These are phyloP conservation scores for Enteromius argenteus DNA, from an alignment of 2,797 vertebrate species.

Conservation along the genomic window DNA sequence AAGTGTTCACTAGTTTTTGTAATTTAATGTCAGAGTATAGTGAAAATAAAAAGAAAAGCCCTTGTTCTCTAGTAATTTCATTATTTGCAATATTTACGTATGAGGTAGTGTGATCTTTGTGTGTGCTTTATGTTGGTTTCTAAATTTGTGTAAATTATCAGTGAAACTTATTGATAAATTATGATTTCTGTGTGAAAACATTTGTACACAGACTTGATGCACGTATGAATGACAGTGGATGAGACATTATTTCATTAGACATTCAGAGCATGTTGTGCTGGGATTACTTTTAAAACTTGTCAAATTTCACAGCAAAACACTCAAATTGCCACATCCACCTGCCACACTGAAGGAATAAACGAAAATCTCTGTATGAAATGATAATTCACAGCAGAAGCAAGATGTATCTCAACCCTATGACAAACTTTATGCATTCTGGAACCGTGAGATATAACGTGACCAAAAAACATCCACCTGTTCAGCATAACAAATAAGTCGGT, in stretches of 20 bases:
- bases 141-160: not conserved
- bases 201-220: not conserved
- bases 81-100: not conserved
- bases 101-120: not conserved
- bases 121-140: not conserved
- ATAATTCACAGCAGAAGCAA: not conserved
- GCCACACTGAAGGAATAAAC: not conserved
- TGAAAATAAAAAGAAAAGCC: not conserved
- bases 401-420: constrained; percentile 1
- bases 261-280: not conserved
- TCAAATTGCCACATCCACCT: not conserved
- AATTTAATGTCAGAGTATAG: not conserved
- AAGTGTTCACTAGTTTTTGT: not conserved
- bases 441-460: constrained; percentile 27
- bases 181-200: not conserved
- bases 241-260: not conserved
- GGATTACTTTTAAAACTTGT: constrained; percentile 3
- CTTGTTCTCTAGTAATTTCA: not conserved
- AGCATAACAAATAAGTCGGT: constrained; percentile 50
- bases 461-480: constrained; percentile 49
- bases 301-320: not conserved
- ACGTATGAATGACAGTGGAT: not conserved
- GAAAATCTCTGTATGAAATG: not conserved
- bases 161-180: not conserved
- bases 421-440: constrained; percentile 29